phyloP scores from a whole-genome alignment of 2,113 vertebrate species.

The Colossoma macropomum region DNA sequence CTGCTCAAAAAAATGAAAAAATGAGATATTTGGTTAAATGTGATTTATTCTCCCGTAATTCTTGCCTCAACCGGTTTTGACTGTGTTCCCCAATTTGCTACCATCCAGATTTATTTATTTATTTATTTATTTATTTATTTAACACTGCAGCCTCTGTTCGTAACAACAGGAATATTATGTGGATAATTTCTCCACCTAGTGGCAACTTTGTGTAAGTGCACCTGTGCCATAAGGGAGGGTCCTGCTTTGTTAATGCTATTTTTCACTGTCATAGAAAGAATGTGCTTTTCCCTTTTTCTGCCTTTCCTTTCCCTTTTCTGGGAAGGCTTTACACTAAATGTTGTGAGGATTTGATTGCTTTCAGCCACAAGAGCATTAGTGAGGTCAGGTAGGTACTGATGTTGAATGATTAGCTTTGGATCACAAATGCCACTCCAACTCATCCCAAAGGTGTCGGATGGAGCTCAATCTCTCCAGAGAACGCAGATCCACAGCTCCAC shows the following conservation, averaged over 20 bases:
- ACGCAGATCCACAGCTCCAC: neutral
- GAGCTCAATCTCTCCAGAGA: neutral
- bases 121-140: neutral
- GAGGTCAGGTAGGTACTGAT: neutral
- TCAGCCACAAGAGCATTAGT: neutral
- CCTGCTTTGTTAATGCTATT: neutral
- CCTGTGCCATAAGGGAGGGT: neutral
- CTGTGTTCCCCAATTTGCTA: no score
- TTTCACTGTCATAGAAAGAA: neutral
- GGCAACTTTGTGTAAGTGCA: neutral
- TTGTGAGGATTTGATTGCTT: no score
- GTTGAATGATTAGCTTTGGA: neutral
- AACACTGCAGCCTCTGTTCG: neutral
- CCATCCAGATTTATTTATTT: no score
- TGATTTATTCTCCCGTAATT: no score
- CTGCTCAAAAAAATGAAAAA: no score
- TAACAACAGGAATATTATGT: neutral
- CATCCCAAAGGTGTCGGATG: neutral
- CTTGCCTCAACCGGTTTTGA: no score
- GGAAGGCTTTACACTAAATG: neutral
- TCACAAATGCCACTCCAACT: no score
- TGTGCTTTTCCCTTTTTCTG: neutral
- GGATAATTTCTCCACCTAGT: conserved; percentile 6
- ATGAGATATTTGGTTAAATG: no score
- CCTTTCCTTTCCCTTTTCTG: neutral